These are phyloP conservation scores for Melierax canorus DNA, from an alignment of 2,113 vertebrate species.

Conservation along the genomic window DNA sequence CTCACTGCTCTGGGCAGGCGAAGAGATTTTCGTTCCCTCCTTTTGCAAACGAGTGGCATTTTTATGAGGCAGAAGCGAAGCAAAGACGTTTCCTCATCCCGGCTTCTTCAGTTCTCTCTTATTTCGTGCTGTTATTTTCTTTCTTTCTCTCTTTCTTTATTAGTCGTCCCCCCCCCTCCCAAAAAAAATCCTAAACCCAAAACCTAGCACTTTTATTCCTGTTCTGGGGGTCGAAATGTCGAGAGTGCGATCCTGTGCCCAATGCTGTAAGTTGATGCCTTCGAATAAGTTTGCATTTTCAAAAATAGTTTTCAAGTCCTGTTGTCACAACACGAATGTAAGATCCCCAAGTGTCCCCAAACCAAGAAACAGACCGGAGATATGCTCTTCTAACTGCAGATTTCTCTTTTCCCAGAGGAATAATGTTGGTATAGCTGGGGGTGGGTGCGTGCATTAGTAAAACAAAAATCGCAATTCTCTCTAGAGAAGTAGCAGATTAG, in stretches of 20 bases:
- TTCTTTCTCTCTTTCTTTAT: neutral
- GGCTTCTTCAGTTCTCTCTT: neutral
- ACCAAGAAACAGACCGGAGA: neutral
- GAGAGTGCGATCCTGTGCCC: neutral
- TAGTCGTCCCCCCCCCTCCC: rapidly evolving
- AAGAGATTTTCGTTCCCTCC: neutral
- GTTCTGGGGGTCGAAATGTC: neutral
- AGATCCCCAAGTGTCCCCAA: neutral
- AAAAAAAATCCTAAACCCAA: neutral
- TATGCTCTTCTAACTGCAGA: neutral
- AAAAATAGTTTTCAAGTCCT: neutral
- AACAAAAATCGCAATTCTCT: neutral
- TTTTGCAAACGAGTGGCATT: neutral
- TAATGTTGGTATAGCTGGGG: neutral
- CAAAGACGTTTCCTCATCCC: neutral
- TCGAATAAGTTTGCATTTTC: neutral
- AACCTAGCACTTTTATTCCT: neutral
- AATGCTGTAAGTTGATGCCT: neutral
- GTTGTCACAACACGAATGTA: neutral
- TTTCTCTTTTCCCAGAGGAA: neutral
- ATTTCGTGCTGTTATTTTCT: neutral
- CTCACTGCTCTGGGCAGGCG: neutral
- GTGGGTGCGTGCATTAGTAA: neutral
- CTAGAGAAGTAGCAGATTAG: neutral
- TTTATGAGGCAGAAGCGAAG: neutral